Evolutionary conservation across 1,140 invertebrate species (phyloP).

Genomic region (Triops longicaudatus): DNA sequence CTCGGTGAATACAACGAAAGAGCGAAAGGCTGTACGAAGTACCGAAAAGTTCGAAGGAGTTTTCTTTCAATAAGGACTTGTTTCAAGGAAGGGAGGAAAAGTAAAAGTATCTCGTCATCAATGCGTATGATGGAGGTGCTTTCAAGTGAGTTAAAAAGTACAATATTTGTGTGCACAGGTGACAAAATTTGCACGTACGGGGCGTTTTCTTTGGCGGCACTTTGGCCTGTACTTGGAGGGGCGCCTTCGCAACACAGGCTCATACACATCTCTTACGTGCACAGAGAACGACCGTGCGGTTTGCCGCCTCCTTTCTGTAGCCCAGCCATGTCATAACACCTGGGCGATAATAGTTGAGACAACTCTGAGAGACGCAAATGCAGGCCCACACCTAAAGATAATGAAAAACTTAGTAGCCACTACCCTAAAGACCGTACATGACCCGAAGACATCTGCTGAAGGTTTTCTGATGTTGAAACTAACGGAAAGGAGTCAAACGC

Average conservation of each 20-base stretch:
- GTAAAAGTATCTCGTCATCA: background rate
- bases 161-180: background rate
- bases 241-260: background rate
- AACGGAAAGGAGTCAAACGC: background rate
- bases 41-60: no score
- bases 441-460: background rate
- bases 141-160: background rate
- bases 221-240: background rate
- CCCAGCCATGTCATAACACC: conserved; percentile 10
- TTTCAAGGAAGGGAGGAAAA: background rate
- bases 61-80: no score
- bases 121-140: background rate
- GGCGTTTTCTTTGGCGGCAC: conserved; percentile 5
- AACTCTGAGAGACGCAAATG: conserved; percentile 7
- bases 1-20: no score
- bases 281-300: background rate
- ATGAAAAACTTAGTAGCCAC: conserved; percentile 15
- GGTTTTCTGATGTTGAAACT: background rate
- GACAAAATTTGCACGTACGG: conserved; percentile 1
- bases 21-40: no score
- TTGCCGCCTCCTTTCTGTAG: background rate
- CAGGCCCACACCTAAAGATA: conserved; percentile 11
- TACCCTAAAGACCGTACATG: background rate
- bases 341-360: conserved; percentile 7
- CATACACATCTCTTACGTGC: background rate